Conservation (phyloP, 1,140 invertebrate genomes). For the Drosophila malerkotliana region DNA sequence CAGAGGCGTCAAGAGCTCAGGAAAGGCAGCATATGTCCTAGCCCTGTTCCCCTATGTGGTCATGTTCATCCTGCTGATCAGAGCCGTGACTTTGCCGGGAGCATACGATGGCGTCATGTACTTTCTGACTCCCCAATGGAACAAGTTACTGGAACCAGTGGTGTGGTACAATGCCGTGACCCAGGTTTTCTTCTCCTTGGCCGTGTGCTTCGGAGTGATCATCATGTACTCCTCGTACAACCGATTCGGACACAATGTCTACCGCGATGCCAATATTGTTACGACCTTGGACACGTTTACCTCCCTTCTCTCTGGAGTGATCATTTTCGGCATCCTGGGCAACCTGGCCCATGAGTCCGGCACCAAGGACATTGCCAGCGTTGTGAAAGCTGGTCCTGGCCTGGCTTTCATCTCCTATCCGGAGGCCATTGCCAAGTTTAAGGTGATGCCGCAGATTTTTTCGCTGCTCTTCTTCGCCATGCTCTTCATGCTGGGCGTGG, state of each 20-base stretch:
- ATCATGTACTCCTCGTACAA: constrained; percentile 94
- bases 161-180: constrained; percentile 93
- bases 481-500: constrained; percentile 92
- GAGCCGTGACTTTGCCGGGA: constrained; percentile 90
- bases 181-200: constrained; percentile 86
- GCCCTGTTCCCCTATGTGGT: constrained; percentile 94
- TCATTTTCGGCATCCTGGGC: constrained; percentile 94
- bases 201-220: constrained; percentile 92
- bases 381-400: constrained; percentile 87
- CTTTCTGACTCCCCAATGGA: constrained; percentile 90
- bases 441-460: constrained; percentile 91
- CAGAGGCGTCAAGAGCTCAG: constrained; percentile 90
- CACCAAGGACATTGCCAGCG: constrained; percentile 81
- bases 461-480: constrained; percentile 95
- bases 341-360: constrained; percentile 88
- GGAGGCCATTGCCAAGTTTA: constrained; percentile 93
- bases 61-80: constrained; percentile 89
- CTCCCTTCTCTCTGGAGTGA: constrained; percentile 92
- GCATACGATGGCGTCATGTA: constrained; percentile 90
- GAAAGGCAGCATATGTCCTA: constrained; percentile 92
- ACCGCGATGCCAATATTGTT: constrained; percentile 90
- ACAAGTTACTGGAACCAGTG: constrained; percentile 87
- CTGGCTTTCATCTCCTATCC: constrained; percentile 93
- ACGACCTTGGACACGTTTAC: constrained; percentile 91
- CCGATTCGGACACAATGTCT: constrained; percentile 90